These are phyloP conservation scores for Lycaena phlaeas DNA, from an alignment of 2,888 invertebrate genomes.

Conservation along the genomic window DNA sequence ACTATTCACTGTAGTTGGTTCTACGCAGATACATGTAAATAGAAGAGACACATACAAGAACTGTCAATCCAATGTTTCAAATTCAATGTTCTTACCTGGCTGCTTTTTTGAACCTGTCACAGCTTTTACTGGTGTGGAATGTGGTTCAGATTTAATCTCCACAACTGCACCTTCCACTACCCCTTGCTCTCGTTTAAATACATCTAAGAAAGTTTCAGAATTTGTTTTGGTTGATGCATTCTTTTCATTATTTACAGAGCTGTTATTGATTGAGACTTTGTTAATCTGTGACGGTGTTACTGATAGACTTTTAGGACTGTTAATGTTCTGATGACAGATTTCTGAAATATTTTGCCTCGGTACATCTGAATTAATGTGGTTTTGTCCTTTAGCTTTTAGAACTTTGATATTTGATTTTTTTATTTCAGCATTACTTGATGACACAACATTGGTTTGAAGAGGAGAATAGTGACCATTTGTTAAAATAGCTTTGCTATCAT, in stretches of 20 bases:
- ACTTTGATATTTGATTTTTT: conserved; percentile 49
- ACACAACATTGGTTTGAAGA: conserved; percentile 21
- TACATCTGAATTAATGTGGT: conserved; percentile 26
- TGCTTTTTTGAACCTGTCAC: conserved; percentile 41
- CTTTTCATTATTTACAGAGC: conserved; percentile 38
- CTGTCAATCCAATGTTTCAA: too few relatives aligned
- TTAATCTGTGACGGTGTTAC: conserved; percentile 26
- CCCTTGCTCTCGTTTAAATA: conserved; percentile 62
- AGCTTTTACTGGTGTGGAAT: conserved; percentile 29
- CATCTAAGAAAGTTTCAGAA: conserved; percentile 59
- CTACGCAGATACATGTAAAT: too few relatives aligned
- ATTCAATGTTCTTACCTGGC: conserved; percentile 35
- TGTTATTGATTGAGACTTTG: conserved; percentile 55
- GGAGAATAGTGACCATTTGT: conserved; percentile 50
- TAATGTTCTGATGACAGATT: conserved; percentile 31
- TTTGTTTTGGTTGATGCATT: conserved; percentile 28
- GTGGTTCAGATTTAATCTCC: conserved; percentile 38
- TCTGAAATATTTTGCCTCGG: conserved; percentile 38
- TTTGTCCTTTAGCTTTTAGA: conserved; percentile 35
- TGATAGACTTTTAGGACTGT: conserved; percentile 37
- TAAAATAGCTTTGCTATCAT: conserved; percentile 36
- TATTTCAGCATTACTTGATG: conserved; percentile 29
- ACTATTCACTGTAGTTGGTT: too few relatives aligned
- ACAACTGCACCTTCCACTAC: conserved; percentile 19
- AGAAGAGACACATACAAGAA: too few relatives aligned